Percentiles rank a stretch among this genome's conserved stretches.
phyloP scores from a whole-genome alignment of 2,113 vertebrate genomes.

The Sinocyclocheilus grahami region DNA sequence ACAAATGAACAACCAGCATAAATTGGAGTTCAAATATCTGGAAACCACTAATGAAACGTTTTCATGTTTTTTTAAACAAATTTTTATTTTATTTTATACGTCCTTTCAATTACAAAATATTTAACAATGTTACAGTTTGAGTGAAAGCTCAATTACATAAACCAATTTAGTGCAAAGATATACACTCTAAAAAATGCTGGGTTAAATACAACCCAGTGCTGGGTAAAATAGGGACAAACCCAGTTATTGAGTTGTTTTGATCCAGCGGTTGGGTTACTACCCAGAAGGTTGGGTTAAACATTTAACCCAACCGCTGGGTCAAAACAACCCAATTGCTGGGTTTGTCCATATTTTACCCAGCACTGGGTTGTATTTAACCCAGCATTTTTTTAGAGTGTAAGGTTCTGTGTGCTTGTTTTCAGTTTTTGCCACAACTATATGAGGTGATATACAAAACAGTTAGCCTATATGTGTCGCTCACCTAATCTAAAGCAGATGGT shows the following conservation, averaged over 20 bases:
- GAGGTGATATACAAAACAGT: neutral
- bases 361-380: no score
- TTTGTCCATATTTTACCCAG: no score
- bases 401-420: neutral
- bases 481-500: neutral
- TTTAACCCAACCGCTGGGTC: no score
- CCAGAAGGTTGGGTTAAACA: no score
- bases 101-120: neutral
- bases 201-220: no score
- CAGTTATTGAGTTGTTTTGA: no score
- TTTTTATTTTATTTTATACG: neutral
- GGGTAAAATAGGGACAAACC: no score
- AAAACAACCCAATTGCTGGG: no score
- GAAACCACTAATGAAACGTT: neutral
- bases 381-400: no score
- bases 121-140: neutral
- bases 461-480: neutral
- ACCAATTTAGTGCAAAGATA: neutral
- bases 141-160: neutral
- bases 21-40: neutral
- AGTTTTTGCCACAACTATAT: neutral
- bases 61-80: no score
- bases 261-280: no score
- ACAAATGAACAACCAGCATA: neutral
- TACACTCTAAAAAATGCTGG: no score